phyloP scores from a whole-genome alignment of 1,140 invertebrate species.

The Aricia agestis region DNA sequence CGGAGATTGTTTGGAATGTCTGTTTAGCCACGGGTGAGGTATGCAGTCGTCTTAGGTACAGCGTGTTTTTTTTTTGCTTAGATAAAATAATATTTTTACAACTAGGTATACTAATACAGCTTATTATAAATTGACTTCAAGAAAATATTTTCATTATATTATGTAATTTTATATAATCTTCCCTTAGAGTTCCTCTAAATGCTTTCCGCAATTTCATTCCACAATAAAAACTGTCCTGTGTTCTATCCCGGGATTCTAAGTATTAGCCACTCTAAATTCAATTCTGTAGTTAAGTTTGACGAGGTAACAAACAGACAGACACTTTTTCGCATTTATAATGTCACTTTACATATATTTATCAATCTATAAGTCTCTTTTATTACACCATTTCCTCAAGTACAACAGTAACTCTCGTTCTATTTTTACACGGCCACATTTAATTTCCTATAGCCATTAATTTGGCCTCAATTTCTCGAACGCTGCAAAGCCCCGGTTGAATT shows the following conservation, averaged over 20 bases:
- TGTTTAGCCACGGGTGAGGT: background rate
- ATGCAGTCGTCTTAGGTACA: background rate
- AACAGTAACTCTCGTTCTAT: background rate
- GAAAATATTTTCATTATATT: too few species aligned
- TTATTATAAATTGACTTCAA: too few species aligned
- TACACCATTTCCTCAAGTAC: background rate
- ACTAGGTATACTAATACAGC: too few species aligned
- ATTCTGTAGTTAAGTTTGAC: too few species aligned
- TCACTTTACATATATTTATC: background rate
- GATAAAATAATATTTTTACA: background rate
- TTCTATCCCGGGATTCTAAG: too few species aligned
- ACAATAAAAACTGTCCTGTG: too few species aligned
- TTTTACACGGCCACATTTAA: slow-evolving; percentile 15
- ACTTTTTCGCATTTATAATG: too few species aligned
- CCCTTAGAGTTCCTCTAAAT: too few species aligned
- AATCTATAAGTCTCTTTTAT: background rate
- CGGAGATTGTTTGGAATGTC: background rate
- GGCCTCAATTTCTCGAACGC: slow-evolving; percentile 22
- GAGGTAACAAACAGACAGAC: too few species aligned
- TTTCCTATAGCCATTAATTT: slow-evolving; percentile 29
- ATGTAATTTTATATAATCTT: too few species aligned
- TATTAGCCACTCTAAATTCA: too few species aligned
- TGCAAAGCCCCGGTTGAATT: slow-evolving; percentile 53
- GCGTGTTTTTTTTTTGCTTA: background rate
- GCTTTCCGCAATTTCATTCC: too few species aligned